phyloP scores from a whole-genome alignment of 2,888 invertebrate genomes.

The Nymphalis polychloros region DNA sequence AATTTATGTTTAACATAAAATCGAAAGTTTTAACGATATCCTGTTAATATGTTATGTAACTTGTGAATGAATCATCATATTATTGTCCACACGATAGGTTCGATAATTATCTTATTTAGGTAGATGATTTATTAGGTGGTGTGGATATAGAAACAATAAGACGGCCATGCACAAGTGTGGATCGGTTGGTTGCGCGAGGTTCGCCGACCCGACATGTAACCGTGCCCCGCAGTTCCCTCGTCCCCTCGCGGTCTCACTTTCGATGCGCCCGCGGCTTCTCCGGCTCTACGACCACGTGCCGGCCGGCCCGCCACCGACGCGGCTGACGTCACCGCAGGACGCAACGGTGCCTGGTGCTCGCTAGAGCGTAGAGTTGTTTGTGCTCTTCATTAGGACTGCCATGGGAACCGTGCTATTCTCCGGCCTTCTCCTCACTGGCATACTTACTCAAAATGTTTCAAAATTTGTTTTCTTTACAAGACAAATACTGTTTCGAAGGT shows the following conservation, averaged over 20 bases:
- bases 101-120: neutral
- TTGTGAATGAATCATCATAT: neutral
- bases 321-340: conserved; percentile 72
- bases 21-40: neutral
- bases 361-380: conserved; percentile 65
- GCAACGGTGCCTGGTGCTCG: conserved; percentile 55
- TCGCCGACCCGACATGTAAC: conserved; percentile 63
- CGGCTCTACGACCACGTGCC: conserved; percentile 76
- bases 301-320: conserved; percentile 58
- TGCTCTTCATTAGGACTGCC: conserved; percentile 64
- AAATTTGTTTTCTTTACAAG: neutral
- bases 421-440: conserved; percentile 51
- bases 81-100: neutral
- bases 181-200: conserved; percentile 75
- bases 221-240: conserved; percentile 53
- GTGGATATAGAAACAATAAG: conserved; percentile 72
- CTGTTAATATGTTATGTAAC: neutral
- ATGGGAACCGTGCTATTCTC: conserved; percentile 65
- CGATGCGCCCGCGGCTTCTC: conserved; percentile 74
- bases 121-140: conserved; percentile 13
- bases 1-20: neutral
- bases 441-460: conserved; percentile 34
- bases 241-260: conserved; percentile 73
- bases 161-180: conserved; percentile 74
- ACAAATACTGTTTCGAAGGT: neutral